These are phyloP conservation scores for Lithophane ornitopus DNA, from an alignment of 2,888 invertebrate species.

Conservation along the genomic window DNA sequence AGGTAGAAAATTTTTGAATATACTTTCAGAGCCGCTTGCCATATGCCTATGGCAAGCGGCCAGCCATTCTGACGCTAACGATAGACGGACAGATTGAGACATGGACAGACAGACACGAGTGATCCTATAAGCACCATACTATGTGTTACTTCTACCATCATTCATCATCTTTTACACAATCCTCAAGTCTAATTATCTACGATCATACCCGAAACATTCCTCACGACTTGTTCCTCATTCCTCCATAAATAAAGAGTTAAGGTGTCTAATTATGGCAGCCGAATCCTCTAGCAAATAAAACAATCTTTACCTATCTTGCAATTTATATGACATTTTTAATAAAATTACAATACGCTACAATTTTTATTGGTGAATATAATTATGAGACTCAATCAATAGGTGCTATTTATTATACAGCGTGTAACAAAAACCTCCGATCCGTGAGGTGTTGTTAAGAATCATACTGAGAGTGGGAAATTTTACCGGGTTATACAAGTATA, in stretches of 20 bases:
- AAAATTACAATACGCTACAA: conserved; percentile 45
- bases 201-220: not conserved
- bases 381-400: conserved; percentile 1
- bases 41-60: too few relatives aligned
- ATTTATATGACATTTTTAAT: conserved; percentile 48
- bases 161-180: not conserved
- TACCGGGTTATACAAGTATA: too few relatives aligned
- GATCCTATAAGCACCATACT: too few relatives aligned
- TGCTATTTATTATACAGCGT: not conserved
- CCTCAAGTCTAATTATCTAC: not conserved
- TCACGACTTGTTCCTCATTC: not conserved
- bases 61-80: too few relatives aligned
- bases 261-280: not conserved
- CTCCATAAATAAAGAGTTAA: not conserved
- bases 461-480: too few relatives aligned
- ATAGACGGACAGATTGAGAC: too few relatives aligned
- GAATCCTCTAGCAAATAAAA: conserved; percentile 8
- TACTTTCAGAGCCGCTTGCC: too few relatives aligned
- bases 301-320: conserved; percentile 33
- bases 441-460: too few relatives aligned
- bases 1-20: too few relatives aligned
- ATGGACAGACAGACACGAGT: too few relatives aligned
- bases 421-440: too few relatives aligned
- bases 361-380: conserved; percentile 29
- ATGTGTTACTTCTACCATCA: too few relatives aligned